These are phyloP conservation scores for Ranitomeya imitator DNA, from an alignment of 2,113 vertebrate species.

Conservation along the genomic window DNA sequence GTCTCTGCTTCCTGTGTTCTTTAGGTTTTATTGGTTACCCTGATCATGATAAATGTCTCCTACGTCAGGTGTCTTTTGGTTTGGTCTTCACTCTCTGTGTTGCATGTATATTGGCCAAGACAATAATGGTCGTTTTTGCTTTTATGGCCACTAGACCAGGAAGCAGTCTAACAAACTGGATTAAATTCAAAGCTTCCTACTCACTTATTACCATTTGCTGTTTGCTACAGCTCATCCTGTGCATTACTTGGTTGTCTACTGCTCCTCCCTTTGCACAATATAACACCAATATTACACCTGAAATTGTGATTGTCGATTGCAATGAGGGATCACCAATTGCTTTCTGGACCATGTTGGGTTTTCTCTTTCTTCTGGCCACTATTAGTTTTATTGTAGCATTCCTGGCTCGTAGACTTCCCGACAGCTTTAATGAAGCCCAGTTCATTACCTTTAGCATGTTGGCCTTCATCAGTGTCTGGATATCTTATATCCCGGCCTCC, in stretches of 20 bases:
- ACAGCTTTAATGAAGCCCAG: slow-evolving; percentile 21
- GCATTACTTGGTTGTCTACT: not conserved
- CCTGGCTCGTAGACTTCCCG: not conserved
- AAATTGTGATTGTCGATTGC: not conserved
- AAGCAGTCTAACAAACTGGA: not conserved
- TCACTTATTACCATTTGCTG: not conserved
- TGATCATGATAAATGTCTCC: not conserved
- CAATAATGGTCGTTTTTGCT: slow-evolving; percentile 25
- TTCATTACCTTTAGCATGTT: slow-evolving; percentile 38
- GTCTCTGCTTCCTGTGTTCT: slow-evolving; percentile 6
- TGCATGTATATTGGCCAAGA: slow-evolving; percentile 5
- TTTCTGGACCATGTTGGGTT: slow-evolving; percentile 14
- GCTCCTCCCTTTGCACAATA: not conserved
- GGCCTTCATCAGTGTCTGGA: slow-evolving; percentile 35
- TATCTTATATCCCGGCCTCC: slow-evolving; percentile 46
- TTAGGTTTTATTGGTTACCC: slow-evolving; percentile 15
- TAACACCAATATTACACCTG: not conserved
- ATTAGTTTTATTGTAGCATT: slow-evolving; percentile 11
- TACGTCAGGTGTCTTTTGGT: slow-evolving; percentile 6
- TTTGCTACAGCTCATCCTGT: not conserved
- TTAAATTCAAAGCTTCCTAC: not conserved
- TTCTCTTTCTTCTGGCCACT: slow-evolving; percentile 20
- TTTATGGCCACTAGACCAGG: slow-evolving; percentile 27
- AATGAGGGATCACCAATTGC: slow-evolving; percentile 5
- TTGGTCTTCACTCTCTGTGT: slow-evolving; percentile 14